A percentile compares a stretch with the other conserved stretches of the same genome.
Conservation (phyloP, 2,888 invertebrate species). For the Trachelus stipa region DNA sequence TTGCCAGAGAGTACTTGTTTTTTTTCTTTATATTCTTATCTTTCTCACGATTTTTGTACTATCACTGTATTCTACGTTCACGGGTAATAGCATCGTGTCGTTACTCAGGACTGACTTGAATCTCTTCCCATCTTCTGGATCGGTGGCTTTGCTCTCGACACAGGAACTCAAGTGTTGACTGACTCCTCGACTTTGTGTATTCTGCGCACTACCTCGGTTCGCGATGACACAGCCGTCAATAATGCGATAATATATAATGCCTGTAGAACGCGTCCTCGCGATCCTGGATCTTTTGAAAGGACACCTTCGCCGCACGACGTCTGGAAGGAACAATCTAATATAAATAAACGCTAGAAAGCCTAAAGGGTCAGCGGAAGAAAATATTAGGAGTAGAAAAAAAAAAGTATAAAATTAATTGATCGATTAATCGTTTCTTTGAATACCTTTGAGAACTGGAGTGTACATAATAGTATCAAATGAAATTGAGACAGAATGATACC, state of each 20-base stretch:
- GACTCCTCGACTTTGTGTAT: slow-evolving; percentile 50
- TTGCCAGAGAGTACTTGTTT: not conserved
- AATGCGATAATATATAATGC: slow-evolving; percentile 51
- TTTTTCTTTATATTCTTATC: not conserved
- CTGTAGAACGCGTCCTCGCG: slow-evolving; percentile 28
- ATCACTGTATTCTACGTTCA: not conserved
- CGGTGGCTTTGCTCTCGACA: not conserved
- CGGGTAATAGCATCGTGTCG: not conserved
- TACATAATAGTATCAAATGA: not conserved
- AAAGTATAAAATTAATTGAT: too few relatives aligned
- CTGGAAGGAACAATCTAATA: slow-evolving; percentile 23
- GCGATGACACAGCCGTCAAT: slow-evolving; percentile 31
- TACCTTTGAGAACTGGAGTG: not conserved
- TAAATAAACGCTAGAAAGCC: slow-evolving; percentile 15
- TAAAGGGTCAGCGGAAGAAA: slow-evolving; percentile 10
- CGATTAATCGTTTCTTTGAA: not conserved
- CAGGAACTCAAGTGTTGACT: slow-evolving; percentile 40
- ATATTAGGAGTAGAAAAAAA: not conserved
- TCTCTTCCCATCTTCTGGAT: slow-evolving; percentile 19
- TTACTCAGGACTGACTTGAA: slow-evolving; percentile 33
- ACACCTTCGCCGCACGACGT: not conserved
- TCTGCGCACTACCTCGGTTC: slow-evolving; percentile 29
- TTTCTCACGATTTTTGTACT: not conserved
- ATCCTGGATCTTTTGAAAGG: not conserved
- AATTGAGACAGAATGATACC: not conserved